Conservation (phyloP, 1,140 invertebrate genomes). For the Nasonia giraulti region DNA sequence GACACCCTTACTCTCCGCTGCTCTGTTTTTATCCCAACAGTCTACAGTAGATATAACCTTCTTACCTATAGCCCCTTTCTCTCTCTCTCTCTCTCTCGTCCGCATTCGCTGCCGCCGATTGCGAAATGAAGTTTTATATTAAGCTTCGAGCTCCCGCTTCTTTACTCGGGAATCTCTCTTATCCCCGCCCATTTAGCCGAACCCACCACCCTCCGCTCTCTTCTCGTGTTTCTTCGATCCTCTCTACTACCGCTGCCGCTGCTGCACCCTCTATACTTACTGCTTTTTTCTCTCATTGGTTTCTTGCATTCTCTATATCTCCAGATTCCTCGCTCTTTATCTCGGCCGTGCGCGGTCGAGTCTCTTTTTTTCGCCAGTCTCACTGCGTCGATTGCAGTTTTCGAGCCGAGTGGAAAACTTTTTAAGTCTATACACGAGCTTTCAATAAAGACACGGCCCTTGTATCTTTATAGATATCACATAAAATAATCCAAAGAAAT, state of each 20-base stretch:
- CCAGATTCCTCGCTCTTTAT: slow-evolving; percentile 38
- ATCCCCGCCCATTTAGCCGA: slow-evolving; percentile 59
- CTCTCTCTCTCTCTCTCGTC: slow-evolving; percentile 52
- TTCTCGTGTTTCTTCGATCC: slow-evolving; percentile 41
- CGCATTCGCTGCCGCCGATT: slow-evolving; percentile 67
- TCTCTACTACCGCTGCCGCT: too few species aligned
- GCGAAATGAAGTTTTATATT: slow-evolving; percentile 75
- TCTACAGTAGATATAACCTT: slow-evolving; percentile 37
- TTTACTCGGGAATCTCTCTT: slow-evolving; percentile 52
- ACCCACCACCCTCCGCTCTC: slow-evolving; percentile 52
- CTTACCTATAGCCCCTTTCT: slow-evolving; percentile 7
- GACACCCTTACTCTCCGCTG: slow-evolving; percentile 46
- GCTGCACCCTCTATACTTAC: slow-evolving; percentile 31
- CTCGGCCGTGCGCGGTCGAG: background rate
- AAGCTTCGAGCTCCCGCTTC: slow-evolving; percentile 67
- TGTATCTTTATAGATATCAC: background rate
- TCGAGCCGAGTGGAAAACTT: background rate
- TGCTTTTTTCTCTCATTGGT: slow-evolving; percentile 1
- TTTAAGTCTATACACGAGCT: too few species aligned
- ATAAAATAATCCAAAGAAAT: slow-evolving; percentile 28
- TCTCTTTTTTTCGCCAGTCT: background rate
- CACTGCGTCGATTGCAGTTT: background rate
- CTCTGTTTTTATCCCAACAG: slow-evolving; percentile 59
- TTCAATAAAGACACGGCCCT: background rate
- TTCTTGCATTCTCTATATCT: slow-evolving; percentile 29